Evolutionary conservation across 2,888 invertebrate species (phyloP).

Genomic region (Chrysolina oricalcia): DNA sequence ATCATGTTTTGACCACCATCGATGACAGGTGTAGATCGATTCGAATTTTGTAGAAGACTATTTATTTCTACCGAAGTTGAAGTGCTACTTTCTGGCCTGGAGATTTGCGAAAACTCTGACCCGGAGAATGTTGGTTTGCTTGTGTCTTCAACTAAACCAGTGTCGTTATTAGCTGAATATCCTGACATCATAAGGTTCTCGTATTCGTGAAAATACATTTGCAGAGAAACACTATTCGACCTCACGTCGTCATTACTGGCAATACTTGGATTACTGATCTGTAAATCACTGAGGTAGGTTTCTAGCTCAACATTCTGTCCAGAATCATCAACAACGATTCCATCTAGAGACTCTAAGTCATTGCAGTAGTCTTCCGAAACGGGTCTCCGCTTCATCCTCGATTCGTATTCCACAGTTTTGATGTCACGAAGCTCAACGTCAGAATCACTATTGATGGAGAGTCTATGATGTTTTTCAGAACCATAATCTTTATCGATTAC

Average conservation of each 20-base stretch:
- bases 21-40: constrained; percentile 64
- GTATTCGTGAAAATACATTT: constrained; percentile 62
- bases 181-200: constrained; percentile 65
- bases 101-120: constrained; percentile 63
- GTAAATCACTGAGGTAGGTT: constrained; percentile 79
- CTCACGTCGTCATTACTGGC: constrained; percentile 44
- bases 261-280: constrained; percentile 72
- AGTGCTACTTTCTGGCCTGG: constrained; percentile 64
- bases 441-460: constrained; percentile 71
- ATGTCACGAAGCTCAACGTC: constrained; percentile 64
- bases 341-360: constrained; percentile 76
- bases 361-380: constrained; percentile 84
- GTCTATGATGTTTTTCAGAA: constrained; percentile 53
- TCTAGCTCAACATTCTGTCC: constrained; percentile 78
- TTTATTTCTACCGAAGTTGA: constrained; percentile 66
- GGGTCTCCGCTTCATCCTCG: constrained; percentile 78
- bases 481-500: constrained; percentile 15
- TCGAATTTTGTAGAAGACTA: constrained; percentile 63
- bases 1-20: constrained; percentile 59
- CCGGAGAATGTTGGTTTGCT: constrained; percentile 55
- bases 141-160: constrained; percentile 36
- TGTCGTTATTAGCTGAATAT: constrained; percentile 27
- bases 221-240: constrained; percentile 27
- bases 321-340: constrained; percentile 73
- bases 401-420: constrained; percentile 61